Evolutionary conservation across 92 coral and sea anemone genomes (phyloP), one percentile per base, ranked within the genome.

Genomic region (Pocillopora meandrina): DNA sequence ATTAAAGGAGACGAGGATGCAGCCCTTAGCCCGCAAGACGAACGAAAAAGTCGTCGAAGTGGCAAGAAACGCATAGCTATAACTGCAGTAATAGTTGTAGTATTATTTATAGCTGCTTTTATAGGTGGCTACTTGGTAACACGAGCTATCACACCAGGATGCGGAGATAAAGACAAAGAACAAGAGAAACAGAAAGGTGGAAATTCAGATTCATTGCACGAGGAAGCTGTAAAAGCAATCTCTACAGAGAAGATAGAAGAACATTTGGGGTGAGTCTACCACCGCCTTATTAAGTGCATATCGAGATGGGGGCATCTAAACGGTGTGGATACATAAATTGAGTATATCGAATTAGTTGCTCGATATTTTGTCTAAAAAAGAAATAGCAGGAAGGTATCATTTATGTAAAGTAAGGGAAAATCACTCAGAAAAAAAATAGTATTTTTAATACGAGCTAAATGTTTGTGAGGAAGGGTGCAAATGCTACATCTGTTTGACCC

Each of bases 111-210:
- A 20, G 87, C 82, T 11, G 92, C 92, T 12, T 93, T 93, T 74
- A 80, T 78, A 2, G 88, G 81, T 34, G 96, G 96, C 2, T 93
- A 88, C 73, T 69, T 93, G 3, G 92, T 83, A 35, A 73, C 89
- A 55, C 89, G 85, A n/a, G 87, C 84, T 15, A 20, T 68, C 9
- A 68, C 18, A 19, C 75, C 74, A 17, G 75, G 56, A 49, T 80
- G 84, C 34, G 65, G 69, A 1, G 66, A 80, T 20, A 10, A 66
- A 26, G 76, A 68, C 10, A 78, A 64, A 63, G 71, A 61, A 5
- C 55, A 3, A 12, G 55, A 56, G 17, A 18, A 63, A 10, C 47
- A 36, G 20, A 9, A 3, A 21, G 23, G 17, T 12, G 76, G 23
- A 49, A 56, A 70, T 33, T 17, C 42, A 4, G 76, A 68, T 0